A percentile compares a stretch with the other conserved stretches of the same genome.
Conservation (phyloP, 2,797 vertebrate genomes). For the Falco biarmicus region DNA sequence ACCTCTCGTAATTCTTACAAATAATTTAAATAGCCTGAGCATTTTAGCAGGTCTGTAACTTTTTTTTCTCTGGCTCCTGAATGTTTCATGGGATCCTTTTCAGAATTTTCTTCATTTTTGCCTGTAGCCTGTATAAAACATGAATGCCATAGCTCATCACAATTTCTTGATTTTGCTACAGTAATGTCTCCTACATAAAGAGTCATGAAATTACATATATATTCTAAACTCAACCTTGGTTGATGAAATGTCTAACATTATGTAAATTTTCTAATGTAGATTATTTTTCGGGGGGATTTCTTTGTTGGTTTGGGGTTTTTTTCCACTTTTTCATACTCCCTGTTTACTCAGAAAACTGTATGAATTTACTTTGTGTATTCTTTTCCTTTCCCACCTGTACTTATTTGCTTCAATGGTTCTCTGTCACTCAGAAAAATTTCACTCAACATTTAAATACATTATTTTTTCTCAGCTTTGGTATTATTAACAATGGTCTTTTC, state of each 20-base stretch:
- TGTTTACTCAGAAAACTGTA: background rate
- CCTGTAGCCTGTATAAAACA: background rate
- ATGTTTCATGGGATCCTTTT: background rate
- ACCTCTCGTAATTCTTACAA: background rate
- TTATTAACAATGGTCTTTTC: background rate
- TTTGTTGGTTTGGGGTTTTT: background rate
- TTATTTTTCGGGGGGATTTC: background rate
- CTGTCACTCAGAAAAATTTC: background rate
- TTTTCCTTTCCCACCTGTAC: background rate
- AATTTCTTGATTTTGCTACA: background rate
- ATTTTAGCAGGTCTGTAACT: background rate
- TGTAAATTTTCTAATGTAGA: background rate
- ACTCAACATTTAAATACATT: background rate
- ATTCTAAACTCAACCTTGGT: background rate
- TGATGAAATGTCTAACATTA: background rate
- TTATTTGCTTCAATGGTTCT: background rate
- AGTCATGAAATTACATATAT: background rate
- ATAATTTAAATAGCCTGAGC: background rate
- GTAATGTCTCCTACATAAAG: background rate
- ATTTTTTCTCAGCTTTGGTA: background rate
- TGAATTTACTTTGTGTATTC: background rate
- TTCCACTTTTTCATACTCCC: background rate
- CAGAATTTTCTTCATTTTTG: background rate
- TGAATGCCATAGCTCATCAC: background rate
- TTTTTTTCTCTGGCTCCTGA: background rate